Evolutionary conservation across 2,888 invertebrate species (phyloP).

Genomic region (Epirrita christyi): DNA sequence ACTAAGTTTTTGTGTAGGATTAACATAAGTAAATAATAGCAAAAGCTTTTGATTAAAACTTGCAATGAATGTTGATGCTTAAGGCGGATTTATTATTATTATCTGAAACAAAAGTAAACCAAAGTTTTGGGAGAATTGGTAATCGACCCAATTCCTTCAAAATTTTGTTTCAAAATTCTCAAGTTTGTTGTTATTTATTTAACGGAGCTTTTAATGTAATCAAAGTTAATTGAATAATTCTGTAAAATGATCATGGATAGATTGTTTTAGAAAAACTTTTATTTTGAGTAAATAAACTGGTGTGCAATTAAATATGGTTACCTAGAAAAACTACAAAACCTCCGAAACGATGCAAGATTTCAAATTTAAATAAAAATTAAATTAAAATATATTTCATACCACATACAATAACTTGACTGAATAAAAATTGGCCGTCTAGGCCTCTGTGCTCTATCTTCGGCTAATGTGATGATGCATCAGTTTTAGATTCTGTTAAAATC

Average conservation of each 20-base stretch:
- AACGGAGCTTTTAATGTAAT: constrained; percentile 22
- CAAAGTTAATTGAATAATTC: constrained; percentile 26
- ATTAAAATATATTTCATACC: no score
- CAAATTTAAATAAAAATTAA: no score
- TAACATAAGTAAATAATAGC: no score
- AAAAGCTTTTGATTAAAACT: constrained; percentile 11
- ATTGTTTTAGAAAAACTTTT: background rate
- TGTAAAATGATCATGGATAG: constrained; percentile 12
- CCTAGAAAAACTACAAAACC: no score
- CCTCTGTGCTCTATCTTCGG: no score
- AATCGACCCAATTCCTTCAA: constrained; percentile 14
- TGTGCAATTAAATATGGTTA: no score
- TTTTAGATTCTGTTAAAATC: no score
- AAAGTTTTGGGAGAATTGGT: constrained; percentile 23
- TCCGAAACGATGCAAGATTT: no score
- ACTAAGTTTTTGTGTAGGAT: no score
- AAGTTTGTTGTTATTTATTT: constrained; percentile 33
- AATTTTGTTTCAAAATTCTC: constrained; percentile 12
- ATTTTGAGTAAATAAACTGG: background rate
- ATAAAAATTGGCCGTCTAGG: no score
- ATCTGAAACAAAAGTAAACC: constrained; percentile 23
- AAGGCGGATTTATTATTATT: constrained; percentile 31
- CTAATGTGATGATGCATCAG: no score
- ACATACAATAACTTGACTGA: no score
- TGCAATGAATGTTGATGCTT: constrained; percentile 10